These are phyloP conservation scores for Onychomys leucogaster DNA, from an alignment of 2,797 vertebrate species.

Conservation along the genomic window DNA sequence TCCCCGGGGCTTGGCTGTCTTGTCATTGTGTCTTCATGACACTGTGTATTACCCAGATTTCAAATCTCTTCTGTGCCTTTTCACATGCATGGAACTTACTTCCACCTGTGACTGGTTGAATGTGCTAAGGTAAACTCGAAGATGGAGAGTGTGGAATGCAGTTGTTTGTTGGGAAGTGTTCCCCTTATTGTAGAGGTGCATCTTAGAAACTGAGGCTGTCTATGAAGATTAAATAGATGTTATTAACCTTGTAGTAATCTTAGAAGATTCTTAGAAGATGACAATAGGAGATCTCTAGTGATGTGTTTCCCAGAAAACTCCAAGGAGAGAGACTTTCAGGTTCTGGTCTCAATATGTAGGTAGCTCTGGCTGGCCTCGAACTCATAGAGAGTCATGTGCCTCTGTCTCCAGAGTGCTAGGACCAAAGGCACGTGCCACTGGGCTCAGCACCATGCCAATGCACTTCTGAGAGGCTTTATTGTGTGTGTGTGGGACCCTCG, in stretches of 20 bases:
- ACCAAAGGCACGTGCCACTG: neutral
- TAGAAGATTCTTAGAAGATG: neutral
- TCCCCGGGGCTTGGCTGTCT: neutral
- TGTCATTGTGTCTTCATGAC: neutral
- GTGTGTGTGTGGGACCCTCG: neutral
- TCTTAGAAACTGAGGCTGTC: neutral
- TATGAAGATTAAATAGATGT: neutral
- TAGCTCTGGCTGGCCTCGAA: neutral
- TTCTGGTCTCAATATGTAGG: neutral
- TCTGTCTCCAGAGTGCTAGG: neutral
- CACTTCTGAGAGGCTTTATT: neutral
- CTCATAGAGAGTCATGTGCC: neutral
- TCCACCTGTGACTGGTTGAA: neutral
- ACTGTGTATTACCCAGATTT: neutral
- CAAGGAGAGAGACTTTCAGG: neutral
- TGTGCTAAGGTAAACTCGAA: neutral
- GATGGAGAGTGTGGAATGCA: neutral
- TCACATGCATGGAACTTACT: neutral
- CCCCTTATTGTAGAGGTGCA: neutral
- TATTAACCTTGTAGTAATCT: neutral
- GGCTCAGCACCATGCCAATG: neutral
- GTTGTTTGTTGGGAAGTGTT: rapidly evolving
- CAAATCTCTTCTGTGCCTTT: neutral
- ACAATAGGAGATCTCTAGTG: neutral
- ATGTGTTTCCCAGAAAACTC: neutral